phyloP scores from a whole-genome alignment of 2,113 vertebrate genomes.

The Cochlearius cochlearius region DNA sequence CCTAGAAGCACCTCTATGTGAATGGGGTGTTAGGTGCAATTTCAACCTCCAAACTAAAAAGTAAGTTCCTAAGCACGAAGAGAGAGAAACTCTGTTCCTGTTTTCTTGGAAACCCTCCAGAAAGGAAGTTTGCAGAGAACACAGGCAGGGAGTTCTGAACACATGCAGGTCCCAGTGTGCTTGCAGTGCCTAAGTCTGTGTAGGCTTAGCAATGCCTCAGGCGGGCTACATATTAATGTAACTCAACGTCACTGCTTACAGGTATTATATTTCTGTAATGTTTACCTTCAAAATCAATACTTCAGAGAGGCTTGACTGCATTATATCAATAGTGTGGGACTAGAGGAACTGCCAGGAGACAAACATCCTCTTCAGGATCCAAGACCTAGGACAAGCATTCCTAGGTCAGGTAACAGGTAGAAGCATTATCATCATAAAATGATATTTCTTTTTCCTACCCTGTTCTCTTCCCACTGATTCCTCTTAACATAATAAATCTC shows the following conservation, averaged over 20 bases:
- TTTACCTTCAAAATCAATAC: neutral
- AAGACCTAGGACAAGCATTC: neutral
- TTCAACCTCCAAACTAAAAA: neutral
- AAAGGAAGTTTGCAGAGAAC: neutral
- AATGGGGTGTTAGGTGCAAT: neutral
- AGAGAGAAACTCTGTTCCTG: neutral
- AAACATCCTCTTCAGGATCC: neutral
- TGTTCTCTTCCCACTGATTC: neutral
- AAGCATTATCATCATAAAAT: neutral
- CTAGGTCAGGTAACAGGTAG: neutral
- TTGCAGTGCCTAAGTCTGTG: neutral
- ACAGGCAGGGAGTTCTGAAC: neutral
- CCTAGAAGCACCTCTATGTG: neutral
- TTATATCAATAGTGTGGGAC: neutral
- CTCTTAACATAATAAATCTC: neutral
- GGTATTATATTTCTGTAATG: neutral
- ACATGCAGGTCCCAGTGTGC: neutral
- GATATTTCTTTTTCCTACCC: neutral
- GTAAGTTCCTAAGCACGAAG: neutral
- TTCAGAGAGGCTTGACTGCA: neutral
- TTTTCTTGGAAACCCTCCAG: neutral
- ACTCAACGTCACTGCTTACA: neutral
- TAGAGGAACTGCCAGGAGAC: neutral
- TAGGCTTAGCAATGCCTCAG: neutral
- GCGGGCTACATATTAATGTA: neutral